phyloP scores from a whole-genome alignment of 1,140 invertebrate genomes.

The Elymnias hypermnestra region DNA sequence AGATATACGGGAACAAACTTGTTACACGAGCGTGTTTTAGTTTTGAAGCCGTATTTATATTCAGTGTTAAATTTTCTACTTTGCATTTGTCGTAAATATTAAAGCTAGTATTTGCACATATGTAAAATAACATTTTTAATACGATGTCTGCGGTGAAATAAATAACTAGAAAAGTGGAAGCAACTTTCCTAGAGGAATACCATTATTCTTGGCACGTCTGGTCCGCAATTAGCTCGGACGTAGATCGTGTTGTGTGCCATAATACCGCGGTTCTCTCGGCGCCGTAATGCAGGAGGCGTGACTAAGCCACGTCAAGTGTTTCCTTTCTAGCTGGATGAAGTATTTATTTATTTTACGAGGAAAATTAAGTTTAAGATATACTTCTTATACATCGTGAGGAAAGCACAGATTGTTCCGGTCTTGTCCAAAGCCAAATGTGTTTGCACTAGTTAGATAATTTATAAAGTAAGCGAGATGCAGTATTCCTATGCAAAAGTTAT shows the following conservation, averaged over 20 bases:
- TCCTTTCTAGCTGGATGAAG: constrained; percentile 7
- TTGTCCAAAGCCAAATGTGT: too few relatives aligned
- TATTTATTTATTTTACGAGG: too few relatives aligned
- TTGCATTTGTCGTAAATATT: background rate
- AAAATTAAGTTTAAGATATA: too few relatives aligned
- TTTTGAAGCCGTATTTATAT: background rate
- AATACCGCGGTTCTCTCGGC: constrained; percentile 4
- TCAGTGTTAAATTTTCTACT: background rate
- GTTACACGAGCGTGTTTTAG: background rate
- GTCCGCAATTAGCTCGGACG: constrained; percentile 7
- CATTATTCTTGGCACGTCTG: constrained; percentile 9
- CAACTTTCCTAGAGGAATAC: constrained; percentile 5
- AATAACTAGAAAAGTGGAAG: constrained; percentile 1
- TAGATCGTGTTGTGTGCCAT: constrained; percentile 9
- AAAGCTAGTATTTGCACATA: background rate
- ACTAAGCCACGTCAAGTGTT: constrained; percentile 8
- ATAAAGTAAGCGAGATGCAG: too few relatives aligned
- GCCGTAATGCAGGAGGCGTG: constrained; percentile 11
- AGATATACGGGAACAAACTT: too few relatives aligned
- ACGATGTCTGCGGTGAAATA: background rate
- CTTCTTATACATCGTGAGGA: too few relatives aligned
- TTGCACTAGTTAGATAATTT: too few relatives aligned
- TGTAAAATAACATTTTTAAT: too few relatives aligned
- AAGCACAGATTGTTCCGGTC: too few relatives aligned
- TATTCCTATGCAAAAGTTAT: too few relatives aligned